Base-by-base conservation (phyloP, 2,888 invertebrate species). In the Arenicola marina region DNA sequence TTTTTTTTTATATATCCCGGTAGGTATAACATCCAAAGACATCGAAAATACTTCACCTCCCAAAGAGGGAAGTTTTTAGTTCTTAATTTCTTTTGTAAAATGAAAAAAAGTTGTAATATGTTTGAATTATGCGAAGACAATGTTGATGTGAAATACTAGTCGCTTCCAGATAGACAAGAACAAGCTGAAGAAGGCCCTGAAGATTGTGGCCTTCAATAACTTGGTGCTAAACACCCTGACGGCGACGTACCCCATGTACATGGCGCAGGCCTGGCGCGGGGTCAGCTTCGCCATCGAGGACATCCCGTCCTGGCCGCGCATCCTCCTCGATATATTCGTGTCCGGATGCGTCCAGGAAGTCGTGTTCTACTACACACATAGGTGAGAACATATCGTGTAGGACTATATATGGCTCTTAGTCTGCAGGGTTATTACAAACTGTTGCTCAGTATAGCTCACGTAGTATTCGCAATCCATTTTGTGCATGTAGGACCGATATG, bases 361-460 rank as follows among this genome's bases (percentile, higher is more conserved):
- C 46, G 38, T 63, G 15, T 63, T 63, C 60, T 63, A 63, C 43
- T 63, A 63, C 38, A 61, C 63, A 1, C 63, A 63, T 56, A 63
- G 63, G 63, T 63, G 21, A 21, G 32, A 24, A n/a, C 24, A 4
- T 38, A 18, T 15, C 38, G 11, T 15, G 38, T 15, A 15, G 11
- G 11, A 38, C 11, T 38, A 38, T 38, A 18, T 38, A 38, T 38
- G 18, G n/a, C n/a, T n/a, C n/a, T n/a, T n/a, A n/a, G n/a, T n/a
- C n/a, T n/a, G n/a, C n/a, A n/a, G n/a, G n/a, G n/a, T n/a, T n/a
- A n/a, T n/a, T n/a, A n/a, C n/a, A n/a, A n/a, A n/a, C n/a, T n/a
- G n/a, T n/a, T n/a, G n/a, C n/a, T n/a, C n/a, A n/a, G n/a, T n/a
- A n/a, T n/a, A n/a, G n/a, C n/a, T n/a, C n/a, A n/a, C n/a, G n/a